Conservation (phyloP, 2,797 vertebrate species). For the Phalloptychus januarius region DNA sequence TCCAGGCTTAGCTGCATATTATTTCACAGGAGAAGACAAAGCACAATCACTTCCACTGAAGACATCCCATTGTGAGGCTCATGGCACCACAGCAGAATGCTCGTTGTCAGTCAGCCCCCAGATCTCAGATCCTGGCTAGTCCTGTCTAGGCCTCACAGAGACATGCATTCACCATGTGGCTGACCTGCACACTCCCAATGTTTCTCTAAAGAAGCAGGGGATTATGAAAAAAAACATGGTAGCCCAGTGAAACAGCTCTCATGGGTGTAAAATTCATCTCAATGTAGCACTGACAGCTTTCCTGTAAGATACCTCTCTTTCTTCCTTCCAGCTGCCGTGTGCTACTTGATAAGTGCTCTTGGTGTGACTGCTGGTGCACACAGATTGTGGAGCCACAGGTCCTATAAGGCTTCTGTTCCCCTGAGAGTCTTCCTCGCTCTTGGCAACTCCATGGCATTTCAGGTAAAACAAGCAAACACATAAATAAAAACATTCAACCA, state of each 20-base stretch:
- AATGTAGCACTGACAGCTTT: constrained; percentile 31
- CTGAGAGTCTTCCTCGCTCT: constrained; percentile 87
- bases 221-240: constrained; percentile 43
- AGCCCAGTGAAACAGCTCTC: constrained; percentile 45
- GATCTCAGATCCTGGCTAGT: constrained; percentile 63
- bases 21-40: constrained; percentile 76
- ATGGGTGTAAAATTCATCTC: constrained; percentile 35
- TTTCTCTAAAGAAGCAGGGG: constrained; percentile 31
- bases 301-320: constrained; percentile 27
- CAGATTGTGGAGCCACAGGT: constrained; percentile 94
- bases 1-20: constrained; percentile 73
- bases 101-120: constrained; percentile 65
- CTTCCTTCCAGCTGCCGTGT: constrained; percentile 74
- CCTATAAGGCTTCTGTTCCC: constrained; percentile 89
- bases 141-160: constrained; percentile 69
- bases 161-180: constrained; percentile 65
- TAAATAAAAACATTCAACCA: background rate
- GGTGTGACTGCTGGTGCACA: constrained; percentile 93
- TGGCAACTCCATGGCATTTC: constrained; percentile 92
- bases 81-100: constrained; percentile 72
- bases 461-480: constrained; percentile 76
- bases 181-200: constrained; percentile 47
- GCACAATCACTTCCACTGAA: constrained; percentile 78
- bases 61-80: constrained; percentile 75
- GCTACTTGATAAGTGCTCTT: constrained; percentile 85